These are phyloP conservation scores for Darevskia mixta DNA, from an alignment of 2,797 vertebrate species.

Conservation along the genomic window DNA sequence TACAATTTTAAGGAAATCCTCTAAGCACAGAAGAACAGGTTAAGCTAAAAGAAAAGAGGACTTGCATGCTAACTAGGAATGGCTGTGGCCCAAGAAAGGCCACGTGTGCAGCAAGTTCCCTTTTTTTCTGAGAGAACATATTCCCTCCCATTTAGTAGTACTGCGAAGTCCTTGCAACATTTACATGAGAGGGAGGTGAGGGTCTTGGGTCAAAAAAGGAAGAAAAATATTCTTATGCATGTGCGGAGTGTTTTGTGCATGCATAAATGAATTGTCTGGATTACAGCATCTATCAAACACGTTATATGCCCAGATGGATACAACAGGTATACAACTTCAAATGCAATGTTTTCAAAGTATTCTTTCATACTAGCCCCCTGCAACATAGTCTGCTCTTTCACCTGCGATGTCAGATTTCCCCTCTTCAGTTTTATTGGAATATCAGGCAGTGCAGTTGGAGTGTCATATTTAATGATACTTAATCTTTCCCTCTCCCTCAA, in stretches of 20 bases:
- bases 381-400: neutral
- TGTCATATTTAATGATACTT: constrained; percentile 17
- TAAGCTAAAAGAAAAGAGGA: constrained; percentile 14
- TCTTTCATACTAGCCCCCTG: neutral
- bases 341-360: neutral
- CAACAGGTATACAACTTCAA: constrained; percentile 7
- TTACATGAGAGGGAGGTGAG: too few relatives aligned
- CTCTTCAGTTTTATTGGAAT: constrained; percentile 14
- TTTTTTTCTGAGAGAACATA: neutral
- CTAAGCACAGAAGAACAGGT: neutral
- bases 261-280: neutral
- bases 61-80: neutral
- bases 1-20: neutral
- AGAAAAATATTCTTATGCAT: neutral
- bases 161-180: neutral
- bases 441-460: neutral
- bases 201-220: neutral
- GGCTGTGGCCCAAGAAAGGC: neutral
- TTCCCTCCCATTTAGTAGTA: neutral
- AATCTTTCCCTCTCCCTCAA: constrained; percentile 15
- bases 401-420: constrained; percentile 6
- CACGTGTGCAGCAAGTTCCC: too few relatives aligned
- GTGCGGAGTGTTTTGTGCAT: neutral
- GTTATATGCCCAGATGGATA: neutral
- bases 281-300: neutral